These are phyloP conservation scores for Monopis laevigella DNA, from an alignment of 2,888 invertebrate species.

Conservation along the genomic window DNA sequence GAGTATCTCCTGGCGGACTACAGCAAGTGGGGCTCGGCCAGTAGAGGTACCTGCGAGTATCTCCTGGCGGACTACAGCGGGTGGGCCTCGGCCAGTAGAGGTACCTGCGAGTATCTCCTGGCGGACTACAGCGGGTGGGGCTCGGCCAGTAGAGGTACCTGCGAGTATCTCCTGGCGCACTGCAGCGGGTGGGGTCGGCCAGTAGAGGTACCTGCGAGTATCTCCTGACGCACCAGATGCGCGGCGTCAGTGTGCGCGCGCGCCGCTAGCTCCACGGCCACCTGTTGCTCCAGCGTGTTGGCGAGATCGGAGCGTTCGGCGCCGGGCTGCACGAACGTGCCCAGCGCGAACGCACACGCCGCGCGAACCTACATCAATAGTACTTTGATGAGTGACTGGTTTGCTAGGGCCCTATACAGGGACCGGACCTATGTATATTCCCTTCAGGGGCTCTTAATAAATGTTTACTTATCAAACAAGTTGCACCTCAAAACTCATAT, in stretches of 20 bases:
- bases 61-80: slow-evolving; percentile 34
- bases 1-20: slow-evolving; percentile 62
- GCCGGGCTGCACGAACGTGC: slow-evolving; percentile 90
- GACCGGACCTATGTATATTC: too few species aligned
- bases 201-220: slow-evolving; percentile 84
- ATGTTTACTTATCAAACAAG: too few species aligned
- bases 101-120: slow-evolving; percentile 78
- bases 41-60: slow-evolving; percentile 71
- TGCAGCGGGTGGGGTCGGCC: too few species aligned
- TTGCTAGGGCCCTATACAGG: not conserved
- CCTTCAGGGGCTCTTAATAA: too few species aligned
- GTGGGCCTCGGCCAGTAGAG: too few species aligned
- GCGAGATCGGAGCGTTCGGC: slow-evolving; percentile 91
- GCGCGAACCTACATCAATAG: slow-evolving; percentile 76
- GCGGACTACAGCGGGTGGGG: slow-evolving; percentile 79
- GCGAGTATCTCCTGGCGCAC: slow-evolving; percentile 38
- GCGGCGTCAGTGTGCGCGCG: slow-evolving; percentile 85
- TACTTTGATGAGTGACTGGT: not conserved
- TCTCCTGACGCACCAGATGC: slow-evolving; percentile 86
- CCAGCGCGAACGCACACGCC: slow-evolving; percentile 93
- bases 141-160: slow-evolving; percentile 75
- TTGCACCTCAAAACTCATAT: too few species aligned
- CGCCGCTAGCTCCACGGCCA: slow-evolving; percentile 87
- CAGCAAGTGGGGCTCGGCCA: too few species aligned
- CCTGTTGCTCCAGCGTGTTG: slow-evolving; percentile 91